phyloP scores from a whole-genome alignment of 1,140 invertebrate genomes.

The Orchesella cincta region DNA sequence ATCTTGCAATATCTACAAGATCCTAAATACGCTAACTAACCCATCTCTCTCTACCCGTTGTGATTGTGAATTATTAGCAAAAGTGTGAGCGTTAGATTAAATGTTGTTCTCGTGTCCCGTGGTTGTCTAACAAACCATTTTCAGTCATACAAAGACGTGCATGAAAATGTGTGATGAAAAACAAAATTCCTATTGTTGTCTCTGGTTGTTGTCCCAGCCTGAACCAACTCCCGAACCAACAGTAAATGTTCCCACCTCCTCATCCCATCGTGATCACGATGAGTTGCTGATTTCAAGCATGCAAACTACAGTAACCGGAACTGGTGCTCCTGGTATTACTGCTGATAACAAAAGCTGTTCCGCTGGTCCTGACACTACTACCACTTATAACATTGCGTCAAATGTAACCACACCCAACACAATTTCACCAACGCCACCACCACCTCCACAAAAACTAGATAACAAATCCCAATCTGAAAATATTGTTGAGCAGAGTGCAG shows the following conservation, averaged over 20 bases:
- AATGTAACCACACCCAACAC: not conserved
- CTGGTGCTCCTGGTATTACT: not conserved
- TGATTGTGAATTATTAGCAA: too few relatives aligned
- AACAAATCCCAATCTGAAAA: constrained; percentile 26
- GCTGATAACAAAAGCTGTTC: constrained; percentile 10
- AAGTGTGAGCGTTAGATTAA: too few relatives aligned
- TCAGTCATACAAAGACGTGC: too few relatives aligned
- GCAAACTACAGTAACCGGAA: not conserved
- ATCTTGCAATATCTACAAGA: too few relatives aligned
- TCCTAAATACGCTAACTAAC: too few relatives aligned
- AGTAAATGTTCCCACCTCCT: not conserved
- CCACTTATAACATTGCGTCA: not conserved
- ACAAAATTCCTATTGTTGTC: too few relatives aligned
- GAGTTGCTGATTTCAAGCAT: constrained; percentile 18
- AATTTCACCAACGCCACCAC: constrained; percentile 1
- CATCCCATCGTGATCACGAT: constrained; percentile 18
- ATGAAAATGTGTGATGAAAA: too few relatives aligned
- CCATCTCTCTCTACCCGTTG: too few relatives aligned
- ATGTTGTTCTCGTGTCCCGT: too few relatives aligned
- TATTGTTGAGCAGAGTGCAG: constrained; percentile 43
- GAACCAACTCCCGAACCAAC: not conserved
- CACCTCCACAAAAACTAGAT: not conserved
- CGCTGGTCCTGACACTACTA: not conserved
- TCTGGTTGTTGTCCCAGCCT: constrained; percentile 7
- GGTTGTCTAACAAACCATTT: too few relatives aligned